These are phyloP conservation scores for Cheilosia impressa DNA, from an alignment of 2,888 invertebrate genomes.

Conservation along the genomic window DNA sequence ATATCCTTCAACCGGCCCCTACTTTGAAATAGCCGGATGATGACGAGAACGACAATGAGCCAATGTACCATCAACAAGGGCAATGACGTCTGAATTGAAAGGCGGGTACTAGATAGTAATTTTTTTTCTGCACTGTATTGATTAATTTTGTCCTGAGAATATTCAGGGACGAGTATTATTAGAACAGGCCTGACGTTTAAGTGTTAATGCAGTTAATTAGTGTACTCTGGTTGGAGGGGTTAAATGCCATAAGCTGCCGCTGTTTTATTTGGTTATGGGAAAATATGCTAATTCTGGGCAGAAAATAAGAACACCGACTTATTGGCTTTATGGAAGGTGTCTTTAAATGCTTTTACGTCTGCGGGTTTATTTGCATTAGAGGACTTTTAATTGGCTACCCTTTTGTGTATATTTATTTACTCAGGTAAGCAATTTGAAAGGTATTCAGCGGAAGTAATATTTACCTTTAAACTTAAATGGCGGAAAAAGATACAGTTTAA, in stretches of 20 bases:
- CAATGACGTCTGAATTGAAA: conserved; percentile 23
- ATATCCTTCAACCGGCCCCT: neutral
- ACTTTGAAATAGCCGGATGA: neutral
- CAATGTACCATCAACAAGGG: conserved; percentile 10
- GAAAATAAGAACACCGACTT: neutral
- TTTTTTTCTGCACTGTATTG: conserved; percentile 7
- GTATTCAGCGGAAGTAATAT: no score
- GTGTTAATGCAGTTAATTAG: conserved; percentile 15
- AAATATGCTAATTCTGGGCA: neutral
- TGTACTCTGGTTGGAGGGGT: neutral
- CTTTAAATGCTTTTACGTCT: neutral
- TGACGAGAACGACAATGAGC: conserved; percentile 1
- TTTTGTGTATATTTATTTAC: no score
- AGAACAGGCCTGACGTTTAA: neutral
- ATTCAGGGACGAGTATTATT: neutral
- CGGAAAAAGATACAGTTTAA: no score
- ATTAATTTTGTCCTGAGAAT: conserved; percentile 37
- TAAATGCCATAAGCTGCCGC: neutral
- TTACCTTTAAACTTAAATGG: no score
- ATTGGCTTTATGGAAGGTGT: neutral
- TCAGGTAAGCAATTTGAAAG: no score
- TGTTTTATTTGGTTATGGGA: neutral
- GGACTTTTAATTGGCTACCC: no score
- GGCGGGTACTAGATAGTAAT: neutral
- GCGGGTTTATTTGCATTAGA: no score